Conservation (phyloP, 2,888 invertebrate genomes). For the Drosophila lacicola region DNA sequence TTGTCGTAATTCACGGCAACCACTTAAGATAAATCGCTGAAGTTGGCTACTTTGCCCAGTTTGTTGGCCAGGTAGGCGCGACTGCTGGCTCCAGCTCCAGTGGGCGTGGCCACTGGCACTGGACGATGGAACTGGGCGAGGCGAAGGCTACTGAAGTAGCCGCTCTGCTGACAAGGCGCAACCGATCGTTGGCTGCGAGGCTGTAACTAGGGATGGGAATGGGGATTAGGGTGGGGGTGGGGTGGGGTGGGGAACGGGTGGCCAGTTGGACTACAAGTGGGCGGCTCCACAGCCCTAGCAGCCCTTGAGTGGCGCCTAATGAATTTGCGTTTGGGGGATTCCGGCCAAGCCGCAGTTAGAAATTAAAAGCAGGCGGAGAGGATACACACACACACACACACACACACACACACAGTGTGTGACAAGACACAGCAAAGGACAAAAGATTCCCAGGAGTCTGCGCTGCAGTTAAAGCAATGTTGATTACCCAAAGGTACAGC, state of each 20-base stretch:
- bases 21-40: conserved; percentile 80
- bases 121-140: conserved; percentile 12
- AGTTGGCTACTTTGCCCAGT: conserved; percentile 5
- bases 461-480: conserved; percentile 50
- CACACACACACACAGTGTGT: background rate
- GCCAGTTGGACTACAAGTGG: background rate
- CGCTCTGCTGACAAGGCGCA: conserved; percentile 19
- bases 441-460: conserved; percentile 46
- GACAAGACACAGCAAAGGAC: conserved; percentile 33
- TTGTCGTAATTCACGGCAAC: conserved; percentile 77
- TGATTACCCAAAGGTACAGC: conserved; percentile 76
- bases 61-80: conserved; percentile 12
- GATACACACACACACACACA: conserved; percentile 23
- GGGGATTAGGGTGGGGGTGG: background rate
- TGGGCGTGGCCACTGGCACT: conserved; percentile 56
- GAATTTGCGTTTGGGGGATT: conserved; percentile 67
- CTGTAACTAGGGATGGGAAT: no score
- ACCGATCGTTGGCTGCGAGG: no score
- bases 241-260: background rate
- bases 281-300: background rate
- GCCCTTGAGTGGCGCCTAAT: conserved; percentile 41
- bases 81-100: background rate
- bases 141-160: conserved; percentile 72
- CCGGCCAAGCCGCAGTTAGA: conserved; percentile 17
- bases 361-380: conserved; percentile 55